These are phyloP conservation scores for Theonella swinhoei DNA, from an alignment of 37 sponge, comb jelly and placozoan species.

Conservation along the genomic window DNA sequence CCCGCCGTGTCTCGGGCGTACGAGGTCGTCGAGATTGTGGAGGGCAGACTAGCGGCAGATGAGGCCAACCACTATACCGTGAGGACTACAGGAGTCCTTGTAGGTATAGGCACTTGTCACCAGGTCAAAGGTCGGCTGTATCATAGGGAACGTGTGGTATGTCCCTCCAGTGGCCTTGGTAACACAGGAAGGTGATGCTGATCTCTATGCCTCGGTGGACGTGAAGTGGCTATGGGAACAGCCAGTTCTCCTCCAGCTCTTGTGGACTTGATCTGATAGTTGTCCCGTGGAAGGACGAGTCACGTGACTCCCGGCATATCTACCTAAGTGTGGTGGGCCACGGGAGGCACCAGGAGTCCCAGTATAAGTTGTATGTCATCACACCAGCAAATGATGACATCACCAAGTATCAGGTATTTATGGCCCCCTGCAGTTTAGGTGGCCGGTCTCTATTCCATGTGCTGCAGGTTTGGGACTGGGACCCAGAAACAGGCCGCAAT, in stretches of 20 bases:
- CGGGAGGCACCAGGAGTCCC: not conserved
- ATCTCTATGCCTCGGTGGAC: not conserved
- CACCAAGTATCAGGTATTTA: not conserved
- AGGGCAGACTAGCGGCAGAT: not conserved
- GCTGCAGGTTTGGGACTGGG: constrained; percentile 9
- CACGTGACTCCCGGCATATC: not conserved
- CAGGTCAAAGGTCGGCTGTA: not conserved
- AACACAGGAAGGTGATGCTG: constrained; percentile 33
- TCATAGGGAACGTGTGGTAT: not conserved
- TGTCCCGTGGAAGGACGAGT: not conserved
- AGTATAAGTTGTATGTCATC: constrained; percentile 3
- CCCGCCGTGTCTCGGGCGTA: not conserved
- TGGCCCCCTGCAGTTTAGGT: not conserved
- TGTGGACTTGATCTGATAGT: constrained; percentile 17
- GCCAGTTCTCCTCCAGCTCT: not conserved
- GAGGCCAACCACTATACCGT: not conserved
- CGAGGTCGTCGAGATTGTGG: not conserved
- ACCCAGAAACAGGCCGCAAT: not conserved
- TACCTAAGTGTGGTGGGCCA: constrained; percentile 13
- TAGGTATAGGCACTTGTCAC: not conserved
- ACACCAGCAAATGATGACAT: not conserved
- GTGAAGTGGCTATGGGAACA: not conserved
- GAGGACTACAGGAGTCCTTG: not conserved
- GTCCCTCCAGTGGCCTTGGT: not conserved
- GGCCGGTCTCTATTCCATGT: not conserved